Conservation (phyloP, 2,113 vertebrate species). For the Zapus hudsonius region DNA sequence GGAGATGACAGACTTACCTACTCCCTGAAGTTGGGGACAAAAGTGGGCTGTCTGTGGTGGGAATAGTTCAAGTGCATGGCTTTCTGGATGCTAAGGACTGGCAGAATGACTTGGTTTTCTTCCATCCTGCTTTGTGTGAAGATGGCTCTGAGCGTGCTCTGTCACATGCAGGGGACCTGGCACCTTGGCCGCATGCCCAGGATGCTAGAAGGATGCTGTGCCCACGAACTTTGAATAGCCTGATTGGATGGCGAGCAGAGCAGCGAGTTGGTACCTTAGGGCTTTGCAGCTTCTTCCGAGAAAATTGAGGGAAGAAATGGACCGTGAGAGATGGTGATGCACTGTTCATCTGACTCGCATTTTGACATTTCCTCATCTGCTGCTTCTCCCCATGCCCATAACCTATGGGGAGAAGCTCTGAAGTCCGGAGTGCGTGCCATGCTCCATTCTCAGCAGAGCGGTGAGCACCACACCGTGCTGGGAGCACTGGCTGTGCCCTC, state of each 20-base stretch:
- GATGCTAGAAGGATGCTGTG: background rate
- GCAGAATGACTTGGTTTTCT: background rate
- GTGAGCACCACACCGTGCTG: background rate
- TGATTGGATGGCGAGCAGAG: background rate
- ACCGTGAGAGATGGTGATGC: too few species aligned
- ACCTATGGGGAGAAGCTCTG: constrained; percentile 4
- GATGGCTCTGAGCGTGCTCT: background rate
- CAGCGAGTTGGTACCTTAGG: too few species aligned
- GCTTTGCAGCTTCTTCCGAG: background rate
- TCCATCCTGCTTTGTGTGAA: background rate
- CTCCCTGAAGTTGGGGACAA: background rate
- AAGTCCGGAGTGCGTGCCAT: background rate
- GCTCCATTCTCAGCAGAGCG: background rate
- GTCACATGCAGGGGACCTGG: background rate
- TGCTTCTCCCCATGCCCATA: background rate
- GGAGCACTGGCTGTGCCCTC: background rate
- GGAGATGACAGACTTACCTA: background rate
- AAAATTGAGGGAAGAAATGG: background rate
- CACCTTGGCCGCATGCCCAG: background rate
- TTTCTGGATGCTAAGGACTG: background rate
- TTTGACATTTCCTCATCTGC: constrained; percentile 13
- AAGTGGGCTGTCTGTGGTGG: background rate
- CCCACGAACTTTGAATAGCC: background rate
- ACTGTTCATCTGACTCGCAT: background rate
- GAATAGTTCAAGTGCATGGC: background rate